phyloP scores from a whole-genome alignment of 2,888 invertebrate genomes.

The Chrysolina americana region DNA sequence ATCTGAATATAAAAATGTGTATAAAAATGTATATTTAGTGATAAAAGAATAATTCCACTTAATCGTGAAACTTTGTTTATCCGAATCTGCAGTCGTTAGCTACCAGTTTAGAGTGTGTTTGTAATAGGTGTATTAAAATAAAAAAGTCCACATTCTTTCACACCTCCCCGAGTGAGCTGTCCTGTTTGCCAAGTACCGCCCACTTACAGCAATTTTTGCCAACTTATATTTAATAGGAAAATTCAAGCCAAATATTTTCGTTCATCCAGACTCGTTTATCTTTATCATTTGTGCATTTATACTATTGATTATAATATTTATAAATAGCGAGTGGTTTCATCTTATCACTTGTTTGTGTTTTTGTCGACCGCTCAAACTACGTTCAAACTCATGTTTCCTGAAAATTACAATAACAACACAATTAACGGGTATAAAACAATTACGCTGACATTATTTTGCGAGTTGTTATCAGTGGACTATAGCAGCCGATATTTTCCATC shows the following conservation, averaged over 20 bases:
- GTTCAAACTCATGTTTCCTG: slow-evolving; percentile 39
- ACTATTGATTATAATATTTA: slow-evolving; percentile 5
- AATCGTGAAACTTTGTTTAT: neutral
- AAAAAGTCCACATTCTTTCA: slow-evolving; percentile 10
- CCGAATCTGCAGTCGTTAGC: neutral
- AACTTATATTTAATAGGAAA: neutral
- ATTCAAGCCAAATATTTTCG: slow-evolving; percentile 13
- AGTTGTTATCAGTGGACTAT: neutral
- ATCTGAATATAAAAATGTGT: neutral
- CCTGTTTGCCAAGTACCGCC: slow-evolving; percentile 10
- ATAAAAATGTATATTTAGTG: neutral
- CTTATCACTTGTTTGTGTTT: neutral
- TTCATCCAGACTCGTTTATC: neutral
- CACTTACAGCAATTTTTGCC: neutral
- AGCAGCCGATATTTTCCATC: neutral
- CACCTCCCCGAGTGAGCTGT: neutral
- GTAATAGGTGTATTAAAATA: neutral
- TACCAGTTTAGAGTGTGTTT: neutral
- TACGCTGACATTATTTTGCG: neutral
- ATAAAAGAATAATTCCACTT: neutral
- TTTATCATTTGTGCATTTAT: slow-evolving; percentile 1
- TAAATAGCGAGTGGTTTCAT: slow-evolving; percentile 9
- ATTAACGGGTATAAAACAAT: slow-evolving; percentile 26
- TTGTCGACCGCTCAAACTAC: neutral
- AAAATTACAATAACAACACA: slow-evolving; percentile 39